Conservation (phyloP, 2,113 vertebrate genomes). For the Peromyscus leucopus region DNA sequence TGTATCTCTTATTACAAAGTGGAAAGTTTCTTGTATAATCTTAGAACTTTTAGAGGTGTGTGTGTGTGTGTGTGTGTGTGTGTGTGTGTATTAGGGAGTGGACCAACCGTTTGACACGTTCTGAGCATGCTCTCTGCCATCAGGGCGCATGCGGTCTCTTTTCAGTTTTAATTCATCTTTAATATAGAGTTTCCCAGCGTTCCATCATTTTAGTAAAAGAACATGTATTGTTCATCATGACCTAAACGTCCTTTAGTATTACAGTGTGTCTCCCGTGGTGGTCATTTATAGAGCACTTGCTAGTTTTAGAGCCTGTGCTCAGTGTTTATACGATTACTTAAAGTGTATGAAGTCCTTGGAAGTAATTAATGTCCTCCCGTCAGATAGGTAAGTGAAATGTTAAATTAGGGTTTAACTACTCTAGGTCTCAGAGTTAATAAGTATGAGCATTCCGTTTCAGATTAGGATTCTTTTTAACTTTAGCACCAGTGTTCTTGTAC, state of each 20-base stretch:
- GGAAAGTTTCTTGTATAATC: slow-evolving; percentile 16
- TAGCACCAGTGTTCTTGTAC: neutral
- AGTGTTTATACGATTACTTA: slow-evolving; percentile 43
- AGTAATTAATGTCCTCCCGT: slow-evolving; percentile 21
- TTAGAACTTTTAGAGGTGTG: slow-evolving; percentile 34
- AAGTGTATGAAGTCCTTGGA: neutral
- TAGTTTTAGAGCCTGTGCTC: neutral
- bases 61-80: neutral
- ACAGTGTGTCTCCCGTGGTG: neutral
- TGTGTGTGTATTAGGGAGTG: neutral
- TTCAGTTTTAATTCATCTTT: slow-evolving; percentile 56
- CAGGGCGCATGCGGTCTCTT: neutral
- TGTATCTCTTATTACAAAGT: neutral
- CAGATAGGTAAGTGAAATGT: slow-evolving; percentile 46
- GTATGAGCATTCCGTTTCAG: slow-evolving; percentile 35
- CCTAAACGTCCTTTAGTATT: neutral
- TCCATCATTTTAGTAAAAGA: slow-evolving; percentile 20
- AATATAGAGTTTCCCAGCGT: slow-evolving; percentile 49
- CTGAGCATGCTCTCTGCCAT: neutral
- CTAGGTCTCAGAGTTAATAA: neutral
- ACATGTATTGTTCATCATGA: neutral
- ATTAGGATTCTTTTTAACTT: slow-evolving; percentile 28
- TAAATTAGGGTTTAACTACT: slow-evolving; percentile 40
- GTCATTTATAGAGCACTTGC: slow-evolving; percentile 27
- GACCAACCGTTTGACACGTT: neutral